Conservation (phyloP, 2,113 vertebrate species). For the Tragelaphus buxtoni region DNA sequence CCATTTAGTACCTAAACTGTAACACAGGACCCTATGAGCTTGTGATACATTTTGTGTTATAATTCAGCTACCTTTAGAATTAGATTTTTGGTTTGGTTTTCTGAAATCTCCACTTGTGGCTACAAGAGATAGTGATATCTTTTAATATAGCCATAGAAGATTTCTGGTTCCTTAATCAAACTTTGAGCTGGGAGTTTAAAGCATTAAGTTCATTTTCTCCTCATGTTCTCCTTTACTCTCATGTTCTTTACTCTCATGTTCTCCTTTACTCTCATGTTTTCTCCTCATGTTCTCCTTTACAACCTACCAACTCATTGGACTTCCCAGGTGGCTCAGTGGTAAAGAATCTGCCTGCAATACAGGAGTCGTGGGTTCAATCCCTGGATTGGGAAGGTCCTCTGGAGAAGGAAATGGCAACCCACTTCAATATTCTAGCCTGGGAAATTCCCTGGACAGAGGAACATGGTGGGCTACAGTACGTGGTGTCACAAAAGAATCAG, state of each 20-base stretch:
- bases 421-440: background rate
- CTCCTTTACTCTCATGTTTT: background rate
- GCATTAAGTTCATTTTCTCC: background rate
- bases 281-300: background rate
- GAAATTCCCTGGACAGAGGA: background rate
- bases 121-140: background rate
- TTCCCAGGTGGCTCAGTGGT: background rate
- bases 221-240: background rate
- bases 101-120: background rate
- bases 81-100: slow-evolving; percentile 2
- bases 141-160: background rate
- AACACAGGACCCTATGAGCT: background rate
- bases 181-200: background rate
- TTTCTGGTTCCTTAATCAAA: background rate
- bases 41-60: background rate
- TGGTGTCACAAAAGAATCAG: background rate
- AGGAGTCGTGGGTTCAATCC: background rate
- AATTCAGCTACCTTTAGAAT: background rate
- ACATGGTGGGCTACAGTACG: background rate
- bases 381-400: background rate
- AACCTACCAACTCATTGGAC: background rate
- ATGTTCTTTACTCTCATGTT: background rate
- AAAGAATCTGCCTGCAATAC: background rate
- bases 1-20: background rate
- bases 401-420: background rate